Conservation (phyloP, 1,140 invertebrate species). For the Drosophila kepulauana region DNA sequence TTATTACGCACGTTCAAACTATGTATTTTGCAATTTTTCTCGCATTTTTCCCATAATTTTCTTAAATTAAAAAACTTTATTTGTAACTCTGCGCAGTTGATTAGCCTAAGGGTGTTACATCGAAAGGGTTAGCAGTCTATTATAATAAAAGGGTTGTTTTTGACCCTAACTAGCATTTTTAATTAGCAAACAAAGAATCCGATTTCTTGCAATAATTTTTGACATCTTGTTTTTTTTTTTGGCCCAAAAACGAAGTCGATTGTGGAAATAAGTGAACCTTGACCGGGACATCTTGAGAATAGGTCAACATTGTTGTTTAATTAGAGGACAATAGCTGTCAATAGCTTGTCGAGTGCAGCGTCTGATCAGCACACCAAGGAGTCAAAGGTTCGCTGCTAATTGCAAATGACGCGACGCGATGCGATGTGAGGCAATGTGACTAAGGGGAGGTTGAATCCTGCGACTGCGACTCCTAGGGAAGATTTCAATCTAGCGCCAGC, state of each 20-base stretch:
- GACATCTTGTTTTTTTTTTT: conserved; percentile 45
- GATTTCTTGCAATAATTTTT: conserved; percentile 38
- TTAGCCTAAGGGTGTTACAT: conserved; percentile 33
- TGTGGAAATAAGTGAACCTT: conserved; percentile 55
- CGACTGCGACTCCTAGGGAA: not conserved
- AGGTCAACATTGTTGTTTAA: conserved; percentile 82
- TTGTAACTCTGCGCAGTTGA: not conserved
- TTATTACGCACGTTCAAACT: not conserved
- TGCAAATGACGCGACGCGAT: conserved; percentile 25
- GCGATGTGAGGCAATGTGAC: not conserved
- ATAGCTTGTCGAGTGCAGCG: conserved; percentile 43
- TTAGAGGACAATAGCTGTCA: conserved; percentile 80
- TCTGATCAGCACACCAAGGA: conserved; percentile 14
- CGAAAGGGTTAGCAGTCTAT: conserved; percentile 39
- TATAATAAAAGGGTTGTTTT: conserved; percentile 26
- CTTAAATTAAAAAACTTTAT: not conserved
- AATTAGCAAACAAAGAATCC: conserved; percentile 72
- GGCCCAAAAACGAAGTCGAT: conserved; percentile 18
- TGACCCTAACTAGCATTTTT: conserved; percentile 60
- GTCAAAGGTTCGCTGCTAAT: conserved; percentile 57
- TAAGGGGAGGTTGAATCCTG: conserved; percentile 15
- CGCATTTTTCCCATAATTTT: conserved; percentile 7
- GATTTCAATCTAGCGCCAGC: conserved; percentile 53
- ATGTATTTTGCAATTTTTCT: not conserved
- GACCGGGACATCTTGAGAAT: conserved; percentile 68